Percentiles rank a stretch among this genome's conserved stretches.
Evolutionary conservation across 2,888 invertebrate genomes (phyloP).

Genomic region (Diplolepis rosae): DNA sequence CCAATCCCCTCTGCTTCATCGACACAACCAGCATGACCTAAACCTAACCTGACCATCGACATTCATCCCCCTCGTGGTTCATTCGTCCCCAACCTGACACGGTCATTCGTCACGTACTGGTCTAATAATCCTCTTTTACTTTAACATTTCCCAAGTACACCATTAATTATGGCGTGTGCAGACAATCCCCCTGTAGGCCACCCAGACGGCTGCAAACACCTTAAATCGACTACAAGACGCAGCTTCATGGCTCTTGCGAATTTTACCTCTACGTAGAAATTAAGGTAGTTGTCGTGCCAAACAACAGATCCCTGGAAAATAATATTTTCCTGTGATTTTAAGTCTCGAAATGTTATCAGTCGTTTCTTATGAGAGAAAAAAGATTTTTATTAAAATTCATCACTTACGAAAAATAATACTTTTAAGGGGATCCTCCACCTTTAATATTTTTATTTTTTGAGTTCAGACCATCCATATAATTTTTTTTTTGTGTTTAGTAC

Average conservation of each 20-base stretch:
- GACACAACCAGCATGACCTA: slow-evolving; percentile 37
- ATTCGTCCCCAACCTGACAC: slow-evolving; percentile 42
- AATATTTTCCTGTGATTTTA: no score
- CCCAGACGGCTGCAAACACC: not conserved
- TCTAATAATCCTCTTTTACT: slow-evolving; percentile 65
- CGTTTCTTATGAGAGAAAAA: no score
- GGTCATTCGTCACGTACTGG: slow-evolving; percentile 63
- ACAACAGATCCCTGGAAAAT: no score
- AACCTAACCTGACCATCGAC: slow-evolving; percentile 47
- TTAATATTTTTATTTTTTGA: no score
- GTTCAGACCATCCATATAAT: no score
- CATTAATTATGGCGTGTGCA: slow-evolving; percentile 31
- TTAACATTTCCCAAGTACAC: slow-evolving; percentile 44
- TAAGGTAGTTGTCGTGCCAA: no score
- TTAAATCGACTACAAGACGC: not conserved
- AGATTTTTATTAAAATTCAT: no score
- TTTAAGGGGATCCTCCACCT: no score
- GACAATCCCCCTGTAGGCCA: not conserved
- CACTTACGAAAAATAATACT: no score
- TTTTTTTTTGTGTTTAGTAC: no score
- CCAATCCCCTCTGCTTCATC: slow-evolving; percentile 31
- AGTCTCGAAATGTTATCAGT: no score
- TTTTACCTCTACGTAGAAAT: not conserved
- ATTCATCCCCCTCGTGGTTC: slow-evolving; percentile 47
- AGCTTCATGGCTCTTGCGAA: not conserved